phyloP scores from a whole-genome alignment of 2,113 vertebrate genomes.

The Mus spicilegus region DNA sequence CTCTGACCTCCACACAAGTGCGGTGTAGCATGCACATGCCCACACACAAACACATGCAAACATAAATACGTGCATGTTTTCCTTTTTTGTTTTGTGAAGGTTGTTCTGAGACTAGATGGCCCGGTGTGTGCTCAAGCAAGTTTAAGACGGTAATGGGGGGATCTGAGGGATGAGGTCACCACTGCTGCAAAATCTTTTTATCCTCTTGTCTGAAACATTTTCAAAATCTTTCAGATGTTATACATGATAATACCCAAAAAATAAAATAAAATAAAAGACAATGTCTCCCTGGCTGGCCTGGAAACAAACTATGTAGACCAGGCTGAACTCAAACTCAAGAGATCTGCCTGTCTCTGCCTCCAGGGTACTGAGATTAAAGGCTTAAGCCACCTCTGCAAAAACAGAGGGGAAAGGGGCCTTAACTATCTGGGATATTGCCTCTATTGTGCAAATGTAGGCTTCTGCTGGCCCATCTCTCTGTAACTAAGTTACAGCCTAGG shows the following conservation, averaged over 20 bases:
- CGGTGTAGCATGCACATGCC: neutral
- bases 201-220: slow-evolving; percentile 26
- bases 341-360: neutral
- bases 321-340: neutral
- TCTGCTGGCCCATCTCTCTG: neutral
- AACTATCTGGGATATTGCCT: fast-evolving
- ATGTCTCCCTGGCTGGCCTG: neutral
- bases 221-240: neutral
- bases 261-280: neutral
- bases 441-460: neutral
- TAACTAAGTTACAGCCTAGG: too few relatives aligned
- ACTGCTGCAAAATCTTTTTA: neutral
- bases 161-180: neutral
- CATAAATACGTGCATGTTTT: neutral
- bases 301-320: neutral
- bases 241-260: neutral
- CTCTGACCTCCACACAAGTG: neutral
- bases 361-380: neutral
- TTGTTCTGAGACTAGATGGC: neutral
- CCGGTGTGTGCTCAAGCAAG: neutral
- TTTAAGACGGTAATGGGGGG: neutral
- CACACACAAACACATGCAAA: neutral
- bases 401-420: neutral
- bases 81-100: neutral
- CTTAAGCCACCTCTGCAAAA: neutral